Base-by-base conservation (phyloP, 2,797 vertebrate species). In the Ambastaia sidthimunki region DNA sequence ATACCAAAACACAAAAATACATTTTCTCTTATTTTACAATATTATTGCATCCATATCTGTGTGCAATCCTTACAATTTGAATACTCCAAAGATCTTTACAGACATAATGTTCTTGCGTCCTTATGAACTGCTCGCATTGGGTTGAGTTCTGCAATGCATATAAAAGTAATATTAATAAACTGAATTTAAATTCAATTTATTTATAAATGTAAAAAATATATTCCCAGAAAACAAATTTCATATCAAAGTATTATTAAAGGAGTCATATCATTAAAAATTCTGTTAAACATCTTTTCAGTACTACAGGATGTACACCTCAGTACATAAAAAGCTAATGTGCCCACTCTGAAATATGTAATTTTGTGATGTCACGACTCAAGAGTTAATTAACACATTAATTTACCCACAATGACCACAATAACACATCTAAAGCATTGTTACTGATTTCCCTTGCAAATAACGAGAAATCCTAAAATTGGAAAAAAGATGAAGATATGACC, bases 71-170 rank as follows among this genome's bases (percentile, higher is more conserved):
- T 78, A 62, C 72, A 68, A 59, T 69, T 59, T 28, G 57, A 74
- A 73, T 73, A 73, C 54, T 74, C 65, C 47, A 34, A 59, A 78
- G 70, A 80, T 57, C 50, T 44, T 81, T 84, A 19, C 80, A 88
- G 82, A 72, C 80, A 84, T 86, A 65, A 82, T 72, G 69, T 71
- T 52, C 83, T 82, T 80, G 62, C 84, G 77, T 71, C 65, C 28
- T 92, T 90, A 91, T 37, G 90, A 91, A 87, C 87, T 82, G 86
- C 90, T 91, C 79, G 85, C 86, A 71, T 85, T 86, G 55, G 89
- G 75, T 6, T 90, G 87, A 76, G 84, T 72, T 89, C 90, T 92
- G 88, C 82, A 85, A 85, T 57, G 65, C 80, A 68, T 88, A 84
- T 84, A 82, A 85, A 78, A 83, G 0, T 21, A 12, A 37, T n/a